These are phyloP conservation scores for Merluccius polli DNA, from an alignment of 2,797 vertebrate genomes.

Conservation along the genomic window DNA sequence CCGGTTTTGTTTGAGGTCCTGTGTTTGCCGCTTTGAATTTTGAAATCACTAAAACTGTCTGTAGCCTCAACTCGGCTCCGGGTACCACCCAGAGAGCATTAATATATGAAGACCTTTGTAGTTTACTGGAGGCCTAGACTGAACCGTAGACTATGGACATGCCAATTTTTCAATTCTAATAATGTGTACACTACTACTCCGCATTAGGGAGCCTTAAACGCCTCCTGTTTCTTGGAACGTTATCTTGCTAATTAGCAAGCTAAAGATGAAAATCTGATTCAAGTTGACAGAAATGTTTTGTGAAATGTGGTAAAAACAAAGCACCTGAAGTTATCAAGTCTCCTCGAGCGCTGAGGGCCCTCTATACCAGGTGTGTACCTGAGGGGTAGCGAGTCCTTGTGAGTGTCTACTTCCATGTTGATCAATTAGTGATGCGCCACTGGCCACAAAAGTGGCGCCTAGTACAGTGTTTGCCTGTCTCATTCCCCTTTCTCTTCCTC, in stretches of 20 bases:
- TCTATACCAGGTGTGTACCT: background rate
- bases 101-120: background rate
- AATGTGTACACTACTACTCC: background rate
- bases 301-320: background rate
- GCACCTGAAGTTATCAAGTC: background rate
- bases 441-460: background rate
- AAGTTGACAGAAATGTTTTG: background rate
- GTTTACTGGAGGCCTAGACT: background rate
- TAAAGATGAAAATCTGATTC: too few species aligned
- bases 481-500: too few species aligned
- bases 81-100: too few species aligned
- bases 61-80: too few species aligned
- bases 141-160: too few species aligned
- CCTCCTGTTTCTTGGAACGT: too few species aligned
- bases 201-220: background rate
- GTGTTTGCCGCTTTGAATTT: background rate
- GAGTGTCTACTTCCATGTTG: too few species aligned
- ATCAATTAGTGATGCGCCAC: too few species aligned
- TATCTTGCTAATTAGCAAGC: too few species aligned
- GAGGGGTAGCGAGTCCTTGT: background rate
- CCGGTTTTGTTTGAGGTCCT: background rate
- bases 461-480: background rate
- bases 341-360: background rate
- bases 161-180: too few species aligned
- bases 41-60: too few species aligned